Base-by-base conservation (phyloP, 1,140 invertebrate genomes). In the Euwallacea similis region DNA sequence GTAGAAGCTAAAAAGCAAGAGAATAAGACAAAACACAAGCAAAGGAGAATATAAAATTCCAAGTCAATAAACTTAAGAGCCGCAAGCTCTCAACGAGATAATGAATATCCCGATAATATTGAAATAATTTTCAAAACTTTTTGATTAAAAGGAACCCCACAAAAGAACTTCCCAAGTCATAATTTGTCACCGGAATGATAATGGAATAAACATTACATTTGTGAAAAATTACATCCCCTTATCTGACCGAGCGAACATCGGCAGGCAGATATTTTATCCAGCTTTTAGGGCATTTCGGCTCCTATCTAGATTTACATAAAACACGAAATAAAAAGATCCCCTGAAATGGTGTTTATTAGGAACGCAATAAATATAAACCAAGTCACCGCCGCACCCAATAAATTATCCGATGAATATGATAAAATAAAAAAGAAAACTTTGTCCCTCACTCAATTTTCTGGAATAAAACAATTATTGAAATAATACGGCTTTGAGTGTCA, bases 401-500 rank as follows among this genome's bases (percentile, higher is more conserved):
- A 69, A 69, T 69, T 69, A 69, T 61, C 46, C 58, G 55, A 53
- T 61, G 56, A 10, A 69, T 44, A 69, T 69, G 56, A 69, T 69
- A 69, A 60, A 69, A 69, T 66, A 53, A 61, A 69, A 69, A 59
- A 50, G 55, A 69, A 68, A 61, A 46, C 56, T 42, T 15, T 60
- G 58, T 61, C 66, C 66, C 58, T 61, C 58, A 60, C 43, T 47
- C 66, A 69, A 69, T 69, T 60, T 69, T n/a, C 43, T 69, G 66
- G 66, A 69, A 69, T 69, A 60, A 69, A 69, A 69, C 66, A 69
- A 61, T 69, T 69, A 69, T 69, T 61, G 50, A 69, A 61, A 69
- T 69, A 67, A 67, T 21, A 67, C 58, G 54, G 50, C 58, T 47
- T 41, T 69, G 56, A 53, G 43, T 43, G 42, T 54, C 21, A 33